Conservation (phyloP, 1,140 invertebrate genomes). For the Reticulitermes speratus region DNA sequence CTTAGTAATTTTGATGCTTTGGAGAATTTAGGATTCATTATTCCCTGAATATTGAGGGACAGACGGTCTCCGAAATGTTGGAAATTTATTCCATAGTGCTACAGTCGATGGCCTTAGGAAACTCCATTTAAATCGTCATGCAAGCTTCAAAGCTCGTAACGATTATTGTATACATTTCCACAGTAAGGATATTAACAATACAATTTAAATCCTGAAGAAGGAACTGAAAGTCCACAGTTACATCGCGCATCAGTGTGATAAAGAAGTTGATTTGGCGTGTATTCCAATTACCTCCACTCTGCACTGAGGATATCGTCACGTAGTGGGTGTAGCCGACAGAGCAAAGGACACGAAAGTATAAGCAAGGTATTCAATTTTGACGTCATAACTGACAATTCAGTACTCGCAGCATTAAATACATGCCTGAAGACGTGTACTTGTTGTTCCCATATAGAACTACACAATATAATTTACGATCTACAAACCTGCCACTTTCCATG, state of each 20-base stretch:
- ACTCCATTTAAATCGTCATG: no score
- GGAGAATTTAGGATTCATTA: no score
- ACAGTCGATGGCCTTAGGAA: no score
- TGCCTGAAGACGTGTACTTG: background rate
- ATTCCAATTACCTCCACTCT: background rate
- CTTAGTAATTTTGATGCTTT: no score
- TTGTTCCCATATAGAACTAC: background rate
- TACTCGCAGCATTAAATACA: background rate
- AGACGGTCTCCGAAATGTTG: no score
- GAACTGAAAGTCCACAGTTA: background rate
- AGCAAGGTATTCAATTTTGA: background rate
- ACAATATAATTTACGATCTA: conserved; percentile 8
- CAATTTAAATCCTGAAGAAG: no score
- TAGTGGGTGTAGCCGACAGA: background rate
- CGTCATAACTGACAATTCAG: background rate
- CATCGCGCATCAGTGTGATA: background rate
- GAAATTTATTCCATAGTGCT: no score
- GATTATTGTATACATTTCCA: no score
- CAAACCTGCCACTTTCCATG: background rate
- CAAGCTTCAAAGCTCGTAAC: no score
- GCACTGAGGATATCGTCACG: background rate
- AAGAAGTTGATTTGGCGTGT: background rate
- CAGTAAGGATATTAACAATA: no score
- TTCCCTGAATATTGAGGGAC: no score
- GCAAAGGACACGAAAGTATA: background rate